phyloP scores from a whole-genome alignment of 1,140 invertebrate genomes.

The Palaemon carinicauda region DNA sequence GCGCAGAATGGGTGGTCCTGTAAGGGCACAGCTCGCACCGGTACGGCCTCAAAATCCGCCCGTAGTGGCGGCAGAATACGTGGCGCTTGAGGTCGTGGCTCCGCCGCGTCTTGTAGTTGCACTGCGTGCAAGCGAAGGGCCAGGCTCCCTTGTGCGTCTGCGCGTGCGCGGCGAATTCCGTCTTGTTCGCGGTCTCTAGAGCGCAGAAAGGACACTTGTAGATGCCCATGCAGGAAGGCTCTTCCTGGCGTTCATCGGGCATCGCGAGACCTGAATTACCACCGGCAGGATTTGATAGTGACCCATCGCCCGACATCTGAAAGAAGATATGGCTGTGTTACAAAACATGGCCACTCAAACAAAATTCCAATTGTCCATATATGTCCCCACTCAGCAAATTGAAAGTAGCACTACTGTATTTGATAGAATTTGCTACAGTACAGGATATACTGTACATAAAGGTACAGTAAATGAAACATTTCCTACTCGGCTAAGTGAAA shows the following conservation, averaged over 20 bases:
- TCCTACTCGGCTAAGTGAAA: too few species aligned
- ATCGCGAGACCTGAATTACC: too few species aligned
- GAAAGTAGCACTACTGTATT: too few species aligned
- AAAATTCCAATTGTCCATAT: too few species aligned
- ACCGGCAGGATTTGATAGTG: background rate
- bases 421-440: too few species aligned
- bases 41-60: constrained; percentile 13
- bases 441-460: too few species aligned
- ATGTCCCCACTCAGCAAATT: too few species aligned
- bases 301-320: background rate
- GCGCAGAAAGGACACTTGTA: constrained; percentile 14
- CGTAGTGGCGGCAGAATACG: constrained; percentile 13
- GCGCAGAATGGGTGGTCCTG: constrained; percentile 6
- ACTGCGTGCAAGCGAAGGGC: constrained; percentile 11
- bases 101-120: constrained; percentile 24
- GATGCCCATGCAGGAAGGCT: background rate
- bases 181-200: background rate
- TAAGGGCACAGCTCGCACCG: constrained; percentile 9
- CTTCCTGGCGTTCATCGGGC: background rate
- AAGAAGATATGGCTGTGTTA: background rate
- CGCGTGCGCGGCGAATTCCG: constrained; percentile 13
- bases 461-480: too few species aligned
- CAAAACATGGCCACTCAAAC: too few species aligned
- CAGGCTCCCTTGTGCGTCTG: constrained; percentile 1
- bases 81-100: constrained; percentile 42